These are phyloP conservation scores for Chironomus striatipennis DNA, from an alignment of 1,140 invertebrate genomes.

Conservation along the genomic window DNA sequence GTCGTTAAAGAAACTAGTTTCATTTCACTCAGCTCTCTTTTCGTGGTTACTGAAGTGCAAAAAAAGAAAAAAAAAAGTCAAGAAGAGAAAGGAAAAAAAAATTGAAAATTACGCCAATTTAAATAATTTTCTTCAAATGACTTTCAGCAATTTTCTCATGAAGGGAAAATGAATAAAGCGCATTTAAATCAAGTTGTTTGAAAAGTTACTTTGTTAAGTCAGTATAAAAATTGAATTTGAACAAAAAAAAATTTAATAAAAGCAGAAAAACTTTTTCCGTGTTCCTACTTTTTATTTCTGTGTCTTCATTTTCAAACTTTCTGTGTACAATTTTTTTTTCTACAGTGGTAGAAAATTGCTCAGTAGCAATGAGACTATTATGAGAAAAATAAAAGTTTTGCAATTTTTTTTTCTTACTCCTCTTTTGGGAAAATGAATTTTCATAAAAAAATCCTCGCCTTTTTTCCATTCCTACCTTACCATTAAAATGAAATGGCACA, in stretches of 20 bases:
- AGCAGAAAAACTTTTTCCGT: neutral
- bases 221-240: neutral
- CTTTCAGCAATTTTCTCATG: slow-evolving; percentile 7
- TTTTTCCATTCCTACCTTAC: too few species aligned
- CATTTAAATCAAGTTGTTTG: slow-evolving; percentile 9
- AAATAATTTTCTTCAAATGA: slow-evolving; percentile 12
- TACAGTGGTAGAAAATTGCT: neutral
- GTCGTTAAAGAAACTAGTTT: neutral
- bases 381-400: neutral
- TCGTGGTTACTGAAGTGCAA: neutral
- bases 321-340: neutral
- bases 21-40: neutral
- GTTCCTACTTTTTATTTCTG: neutral
- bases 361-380: neutral
- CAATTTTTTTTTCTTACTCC: neutral
- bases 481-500: neutral
- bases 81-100: neutral
- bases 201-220: slow-evolving; percentile 6
- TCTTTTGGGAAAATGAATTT: neutral
- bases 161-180: neutral
- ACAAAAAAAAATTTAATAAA: slow-evolving; percentile 12
- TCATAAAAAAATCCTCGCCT: neutral
- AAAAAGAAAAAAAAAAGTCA: neutral
- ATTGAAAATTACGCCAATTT: slow-evolving; percentile 11
- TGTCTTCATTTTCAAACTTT: neutral